These are phyloP conservation scores for Acrobasis suavella DNA, from an alignment of 2,888 invertebrate species.

Conservation along the genomic window DNA sequence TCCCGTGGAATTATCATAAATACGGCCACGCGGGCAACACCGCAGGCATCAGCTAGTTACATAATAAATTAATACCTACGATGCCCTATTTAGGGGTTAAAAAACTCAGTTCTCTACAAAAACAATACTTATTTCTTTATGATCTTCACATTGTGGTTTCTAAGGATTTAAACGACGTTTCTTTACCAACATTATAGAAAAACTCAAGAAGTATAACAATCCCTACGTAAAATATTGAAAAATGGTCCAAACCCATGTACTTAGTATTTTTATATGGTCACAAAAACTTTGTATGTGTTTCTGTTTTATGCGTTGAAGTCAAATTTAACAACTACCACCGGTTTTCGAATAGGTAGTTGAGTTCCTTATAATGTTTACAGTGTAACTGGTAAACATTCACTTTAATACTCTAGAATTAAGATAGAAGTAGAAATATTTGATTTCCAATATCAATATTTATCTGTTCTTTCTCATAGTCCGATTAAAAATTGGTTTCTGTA, in stretches of 20 bases:
- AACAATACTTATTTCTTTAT: too few species aligned
- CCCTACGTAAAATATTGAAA: background rate
- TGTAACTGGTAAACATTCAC: constrained; percentile 33
- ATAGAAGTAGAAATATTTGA: constrained; percentile 21
- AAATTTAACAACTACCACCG: background rate
- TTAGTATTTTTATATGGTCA: constrained; percentile 19
- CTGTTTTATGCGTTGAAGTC: background rate
- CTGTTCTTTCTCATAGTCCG: background rate
- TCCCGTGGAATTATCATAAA: too few species aligned
- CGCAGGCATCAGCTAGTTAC: too few species aligned
- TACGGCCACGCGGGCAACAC: too few species aligned
- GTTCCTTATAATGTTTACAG: constrained; percentile 36
- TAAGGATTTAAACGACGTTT: background rate
- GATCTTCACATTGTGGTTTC: background rate
- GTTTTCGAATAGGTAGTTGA: constrained; percentile 26
- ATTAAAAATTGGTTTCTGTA: too few species aligned
- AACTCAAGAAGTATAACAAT: background rate
- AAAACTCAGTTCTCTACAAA: too few species aligned
- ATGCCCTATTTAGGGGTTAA: too few species aligned
- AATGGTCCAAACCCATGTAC: background rate
- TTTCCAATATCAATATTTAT: background rate
- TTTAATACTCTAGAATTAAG: constrained; percentile 23
- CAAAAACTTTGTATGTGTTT: constrained; percentile 9
- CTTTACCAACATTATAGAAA: background rate
- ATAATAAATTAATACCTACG: too few species aligned